Evolutionary conservation across 2,888 invertebrate species (phyloP), one percentile per base, ranked within the genome.

Genomic region (Stictocephala bisonia): DNA sequence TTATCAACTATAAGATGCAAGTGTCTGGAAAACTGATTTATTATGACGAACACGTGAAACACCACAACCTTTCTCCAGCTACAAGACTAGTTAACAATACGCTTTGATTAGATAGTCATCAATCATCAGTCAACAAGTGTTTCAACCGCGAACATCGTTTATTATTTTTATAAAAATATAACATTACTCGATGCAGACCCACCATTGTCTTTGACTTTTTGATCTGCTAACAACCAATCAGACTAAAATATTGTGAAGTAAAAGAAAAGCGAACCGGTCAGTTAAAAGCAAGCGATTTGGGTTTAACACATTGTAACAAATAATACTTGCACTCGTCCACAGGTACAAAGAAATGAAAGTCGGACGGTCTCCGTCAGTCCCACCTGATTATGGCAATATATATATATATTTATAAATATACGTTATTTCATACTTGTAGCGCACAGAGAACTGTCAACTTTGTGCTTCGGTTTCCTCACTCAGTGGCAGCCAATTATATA

Each of bases 331-430:
- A 58, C 58, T 58, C 70, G 40, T 64, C 64, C 48, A 71, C 70
- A 71, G 70, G 70, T 71, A 71, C 70, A 71, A 71, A 44, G 70
- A 70, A 56, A 70, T 48, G 26, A 53, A 56, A 70, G 40, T 71
- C 70, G 58, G 70, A 71, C 58, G 70, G 70, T 40, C 70, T 51
- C 68, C 68, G 51, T 50, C 56, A 64, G 51, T 35, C 64, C 67
- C 60, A 64, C 71, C 68, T 51, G 27, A 60, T 71, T 71, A 64
- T 71, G 71, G 64, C 60, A 67, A 68, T 68, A 72, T 68, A 72
- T 56, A 66, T 58, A 67, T 68, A 40, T 68, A 67, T 67, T 64
- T 66, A 66, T 51, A 66, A 51, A 72, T 53, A 72, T 67, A 70
- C 70, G 64, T 20, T 40, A 44, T 64, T 64, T 64, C 41, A 64